These are phyloP conservation scores for Blastobasis adustella DNA, from an alignment of 2,888 invertebrate genomes.

Conservation along the genomic window DNA sequence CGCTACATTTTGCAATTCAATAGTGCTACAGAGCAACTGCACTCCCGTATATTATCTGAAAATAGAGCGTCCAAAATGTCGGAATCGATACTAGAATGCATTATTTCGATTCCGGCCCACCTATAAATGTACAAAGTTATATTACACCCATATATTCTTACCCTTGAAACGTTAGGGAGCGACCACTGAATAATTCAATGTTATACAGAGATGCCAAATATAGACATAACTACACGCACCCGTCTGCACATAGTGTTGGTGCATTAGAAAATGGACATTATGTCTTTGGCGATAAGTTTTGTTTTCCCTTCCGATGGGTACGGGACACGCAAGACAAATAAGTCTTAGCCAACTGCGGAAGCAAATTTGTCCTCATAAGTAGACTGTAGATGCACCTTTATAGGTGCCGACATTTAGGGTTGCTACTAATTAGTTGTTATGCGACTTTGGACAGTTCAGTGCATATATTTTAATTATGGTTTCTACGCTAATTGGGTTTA, in stretches of 20 bases:
- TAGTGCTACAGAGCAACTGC: background rate
- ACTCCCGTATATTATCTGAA: conserved; percentile 1
- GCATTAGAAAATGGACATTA: conserved; percentile 49
- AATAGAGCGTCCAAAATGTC: conserved; percentile 36
- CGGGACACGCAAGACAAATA: conserved; percentile 65
- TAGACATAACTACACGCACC: conserved; percentile 59
- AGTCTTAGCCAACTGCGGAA: conserved; percentile 57
- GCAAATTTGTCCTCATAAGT: conserved; percentile 66
- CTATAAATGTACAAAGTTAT: conserved; percentile 38
- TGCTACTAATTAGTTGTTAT: conserved; percentile 49
- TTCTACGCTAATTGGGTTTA: background rate
- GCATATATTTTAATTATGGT: conserved; percentile 22
- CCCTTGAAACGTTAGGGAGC: conserved; percentile 70
- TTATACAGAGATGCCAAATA: conserved; percentile 69
- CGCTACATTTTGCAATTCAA: background rate
- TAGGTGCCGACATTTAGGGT: conserved; percentile 38
- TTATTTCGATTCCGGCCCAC: conserved; percentile 33
- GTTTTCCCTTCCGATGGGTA: conserved; percentile 51
- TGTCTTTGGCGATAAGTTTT: conserved; percentile 40
- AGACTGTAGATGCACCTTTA: conserved; percentile 64
- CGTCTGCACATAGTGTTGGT: conserved; percentile 30
- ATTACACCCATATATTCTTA: conserved; percentile 60
- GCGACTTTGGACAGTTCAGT: conserved; percentile 23
- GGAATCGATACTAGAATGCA: conserved; percentile 40
- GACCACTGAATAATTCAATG: conserved; percentile 73